Conservation (phyloP, 2,888 invertebrate species). For the Holacanthella duospinosa region DNA sequence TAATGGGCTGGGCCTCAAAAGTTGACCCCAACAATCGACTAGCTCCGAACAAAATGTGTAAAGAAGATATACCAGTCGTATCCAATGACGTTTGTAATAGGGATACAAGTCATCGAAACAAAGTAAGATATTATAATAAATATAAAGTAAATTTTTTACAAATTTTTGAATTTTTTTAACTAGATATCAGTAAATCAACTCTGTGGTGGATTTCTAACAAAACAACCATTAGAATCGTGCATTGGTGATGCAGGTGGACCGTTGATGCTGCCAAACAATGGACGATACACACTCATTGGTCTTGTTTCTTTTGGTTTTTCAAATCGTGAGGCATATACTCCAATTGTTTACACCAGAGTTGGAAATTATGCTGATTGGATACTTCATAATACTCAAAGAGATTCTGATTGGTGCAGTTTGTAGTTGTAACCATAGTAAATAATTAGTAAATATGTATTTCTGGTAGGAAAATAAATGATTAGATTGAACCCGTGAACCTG, state of each 20-base stretch:
- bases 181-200: slow-evolving; percentile 15
- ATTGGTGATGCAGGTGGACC: slow-evolving; percentile 25
- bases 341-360: slow-evolving; percentile 31
- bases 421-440: too few relatives aligned
- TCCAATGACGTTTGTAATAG: slow-evolving; percentile 29
- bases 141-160: too few relatives aligned
- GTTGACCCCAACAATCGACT: slow-evolving; percentile 1
- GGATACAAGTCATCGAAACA: slow-evolving; percentile 25
- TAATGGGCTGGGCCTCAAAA: neutral
- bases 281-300: slow-evolving; percentile 30
- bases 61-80: slow-evolving; percentile 26
- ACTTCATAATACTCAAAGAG: slow-evolving; percentile 32
- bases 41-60: slow-evolving; percentile 19
- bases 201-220: slow-evolving; percentile 32
- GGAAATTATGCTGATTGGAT: slow-evolving; percentile 35
- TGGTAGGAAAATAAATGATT: too few relatives aligned
- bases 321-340: slow-evolving; percentile 28
- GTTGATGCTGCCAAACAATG: slow-evolving; percentile 21
- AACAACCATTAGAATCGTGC: slow-evolving; percentile 5
- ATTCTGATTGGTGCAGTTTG: slow-evolving; percentile 30
- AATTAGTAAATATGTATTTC: too few relatives aligned
- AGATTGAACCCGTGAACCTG: too few relatives aligned
- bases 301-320: slow-evolving; percentile 29
- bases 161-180: neutral
- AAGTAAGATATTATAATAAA: slow-evolving; percentile 10